Conservation (phyloP, 2,797 vertebrate genomes). For the Nannoperca obscura region DNA sequence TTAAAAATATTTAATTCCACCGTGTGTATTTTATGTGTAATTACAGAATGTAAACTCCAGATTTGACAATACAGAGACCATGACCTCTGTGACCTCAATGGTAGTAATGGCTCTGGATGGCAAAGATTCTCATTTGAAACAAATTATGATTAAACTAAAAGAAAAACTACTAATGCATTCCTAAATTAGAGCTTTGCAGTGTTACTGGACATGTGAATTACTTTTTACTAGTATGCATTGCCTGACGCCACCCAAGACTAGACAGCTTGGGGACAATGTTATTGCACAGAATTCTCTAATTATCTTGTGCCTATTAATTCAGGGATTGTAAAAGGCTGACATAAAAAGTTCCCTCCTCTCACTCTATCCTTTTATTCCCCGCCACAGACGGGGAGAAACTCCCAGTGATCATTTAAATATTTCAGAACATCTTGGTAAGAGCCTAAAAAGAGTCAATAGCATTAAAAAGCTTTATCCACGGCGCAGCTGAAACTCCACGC, state of each 20-base stretch:
- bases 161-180: constrained; percentile 49
- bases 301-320: constrained; percentile 79
- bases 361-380: constrained; percentile 69
- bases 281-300: constrained; percentile 76
- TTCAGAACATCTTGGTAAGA: constrained; percentile 78
- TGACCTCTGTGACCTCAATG: constrained; percentile 48
- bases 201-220: constrained; percentile 62
- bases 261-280: constrained; percentile 73
- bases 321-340: constrained; percentile 74
- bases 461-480: constrained; percentile 75
- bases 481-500: constrained; percentile 57
- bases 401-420: constrained; percentile 80
- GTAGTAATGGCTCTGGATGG: background rate
- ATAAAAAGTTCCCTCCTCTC: constrained; percentile 73
- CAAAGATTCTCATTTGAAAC: constrained; percentile 43
- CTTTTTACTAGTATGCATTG: constrained; percentile 55
- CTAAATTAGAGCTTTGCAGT: constrained; percentile 45
- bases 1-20: background rate
- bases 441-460: constrained; percentile 76
- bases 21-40: background rate
- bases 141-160: constrained; percentile 58
- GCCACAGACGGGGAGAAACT: constrained; percentile 73
- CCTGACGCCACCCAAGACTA: constrained; percentile 68
- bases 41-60: constrained; percentile 15
- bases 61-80: constrained; percentile 12